Conservation (phyloP, 2,797 vertebrate species). For the Bucorvus abyssinicus region DNA sequence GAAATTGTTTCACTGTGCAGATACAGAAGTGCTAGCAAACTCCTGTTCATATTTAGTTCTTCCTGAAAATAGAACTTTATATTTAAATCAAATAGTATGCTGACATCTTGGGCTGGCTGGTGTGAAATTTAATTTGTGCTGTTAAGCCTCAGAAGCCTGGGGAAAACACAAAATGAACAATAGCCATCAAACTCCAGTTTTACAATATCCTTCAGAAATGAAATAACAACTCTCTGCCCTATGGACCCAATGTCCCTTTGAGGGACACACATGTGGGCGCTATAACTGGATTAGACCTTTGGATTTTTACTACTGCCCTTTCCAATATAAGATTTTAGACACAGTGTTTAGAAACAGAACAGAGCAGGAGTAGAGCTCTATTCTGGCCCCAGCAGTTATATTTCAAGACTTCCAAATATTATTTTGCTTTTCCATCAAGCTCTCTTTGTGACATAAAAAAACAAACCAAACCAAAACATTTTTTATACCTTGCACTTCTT, state of each 20-base stretch:
- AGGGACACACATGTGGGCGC: not conserved
- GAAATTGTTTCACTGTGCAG: not conserved
- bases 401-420: not conserved
- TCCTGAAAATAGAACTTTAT: not conserved
- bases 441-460: not conserved
- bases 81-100: constrained; percentile 58
- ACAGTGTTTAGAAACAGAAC: not conserved
- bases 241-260: not conserved
- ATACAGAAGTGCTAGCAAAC: not conserved
- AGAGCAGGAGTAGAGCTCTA: not conserved
- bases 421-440: not conserved
- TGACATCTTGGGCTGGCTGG: constrained; percentile 57
- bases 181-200: constrained; percentile 28
- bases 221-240: not conserved
- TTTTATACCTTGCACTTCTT: not conserved
- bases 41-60: not conserved
- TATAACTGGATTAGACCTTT: not conserved
- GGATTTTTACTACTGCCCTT: not conserved
- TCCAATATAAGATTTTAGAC: not conserved
- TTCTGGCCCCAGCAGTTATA: not conserved
- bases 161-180: constrained; percentile 50
- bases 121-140: constrained; percentile 60
- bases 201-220: constrained; percentile 15
- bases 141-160: constrained; percentile 49
- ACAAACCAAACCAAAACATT: not conserved